Evolutionary conservation across 1,140 invertebrate species (phyloP), one percentile per base, ranked within the genome.

Genomic region (Hormaphis cornu): DNA sequence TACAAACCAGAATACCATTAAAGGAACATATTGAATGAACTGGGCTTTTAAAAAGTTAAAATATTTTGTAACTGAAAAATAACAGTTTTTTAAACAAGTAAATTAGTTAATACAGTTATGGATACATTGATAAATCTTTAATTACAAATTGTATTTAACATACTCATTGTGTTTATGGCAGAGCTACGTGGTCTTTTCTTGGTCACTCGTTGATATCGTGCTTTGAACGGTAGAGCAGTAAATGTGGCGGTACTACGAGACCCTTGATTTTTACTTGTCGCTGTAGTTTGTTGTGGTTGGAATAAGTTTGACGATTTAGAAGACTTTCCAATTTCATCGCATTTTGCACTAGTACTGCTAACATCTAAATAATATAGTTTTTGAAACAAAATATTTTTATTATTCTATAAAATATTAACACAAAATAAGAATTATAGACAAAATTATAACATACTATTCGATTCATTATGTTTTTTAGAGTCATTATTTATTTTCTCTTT

Each of bases 1-100:
- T 50, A 88, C 78, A 48, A 91, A 82, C 89, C 89, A 91, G 58
- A 73, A 71, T 14, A 73, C 70, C 50, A 76, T 73, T 16, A 74
- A 66, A 16, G 75, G 42, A 37, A 70, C 42, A 58, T 75, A 75
- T 44, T 74, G 71, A n/a, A 73, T 71, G 42, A 71, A 66, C 54
- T 74, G 63, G 28, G 73, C 71, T 44, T 74, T 72, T 74, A 75
- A 76, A 71, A 72, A 69, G 44, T 69, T 66, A 4, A 66, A 66
- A 33, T 46, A 30, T 35, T 73, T 63, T 42, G 71, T 42, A 46
- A 73, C 40, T 75, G 20, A 70, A 54, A 44, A 70, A 53, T 50
- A 61, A 12, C 33, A 24, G 6, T 46, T 24, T 22, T 3, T 0
- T 8, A 48, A 48, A 33, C 8, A 50, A 50, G 37, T 46, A 46